Conservation (phyloP, 2,113 vertebrate species). For the Gymnocephalus cernua region DNA sequence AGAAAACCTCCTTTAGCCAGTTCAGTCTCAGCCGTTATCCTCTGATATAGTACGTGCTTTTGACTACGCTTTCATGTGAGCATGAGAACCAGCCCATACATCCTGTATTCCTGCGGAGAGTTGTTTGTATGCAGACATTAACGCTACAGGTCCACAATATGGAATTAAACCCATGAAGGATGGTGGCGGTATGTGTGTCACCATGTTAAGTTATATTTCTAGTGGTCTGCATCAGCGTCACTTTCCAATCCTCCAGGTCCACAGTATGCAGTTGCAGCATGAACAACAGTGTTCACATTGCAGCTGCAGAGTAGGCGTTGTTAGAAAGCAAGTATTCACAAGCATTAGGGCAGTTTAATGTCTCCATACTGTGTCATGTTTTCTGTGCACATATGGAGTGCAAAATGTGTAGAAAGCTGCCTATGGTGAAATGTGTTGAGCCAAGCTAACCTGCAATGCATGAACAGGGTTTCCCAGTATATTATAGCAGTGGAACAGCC, state of each 20-base stretch:
- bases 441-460: background rate
- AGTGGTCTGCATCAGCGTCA: background rate
- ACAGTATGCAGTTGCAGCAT: background rate
- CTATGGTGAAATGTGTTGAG: background rate
- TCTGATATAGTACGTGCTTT: slow-evolving; percentile 10
- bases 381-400: background rate
- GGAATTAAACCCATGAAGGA: background rate
- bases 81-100: background rate
- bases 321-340: slow-evolving; percentile 5
- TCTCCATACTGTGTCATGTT: background rate
- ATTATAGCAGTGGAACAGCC: background rate
- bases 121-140: background rate
- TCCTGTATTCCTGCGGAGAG: background rate
- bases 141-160: background rate
- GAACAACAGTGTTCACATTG: background rate
- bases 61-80: background rate
- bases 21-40: background rate
- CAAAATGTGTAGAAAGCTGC: background rate
- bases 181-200: background rate
- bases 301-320: background rate
- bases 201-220: background rate
- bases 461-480: background rate
- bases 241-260: background rate
- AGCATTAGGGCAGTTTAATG: background rate
- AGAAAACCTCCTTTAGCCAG: background rate